Evolutionary conservation across 1,140 invertebrate species (phyloP), one percentile per base, ranked within the genome.

Genomic region (Leptopilina boulardi): DNA sequence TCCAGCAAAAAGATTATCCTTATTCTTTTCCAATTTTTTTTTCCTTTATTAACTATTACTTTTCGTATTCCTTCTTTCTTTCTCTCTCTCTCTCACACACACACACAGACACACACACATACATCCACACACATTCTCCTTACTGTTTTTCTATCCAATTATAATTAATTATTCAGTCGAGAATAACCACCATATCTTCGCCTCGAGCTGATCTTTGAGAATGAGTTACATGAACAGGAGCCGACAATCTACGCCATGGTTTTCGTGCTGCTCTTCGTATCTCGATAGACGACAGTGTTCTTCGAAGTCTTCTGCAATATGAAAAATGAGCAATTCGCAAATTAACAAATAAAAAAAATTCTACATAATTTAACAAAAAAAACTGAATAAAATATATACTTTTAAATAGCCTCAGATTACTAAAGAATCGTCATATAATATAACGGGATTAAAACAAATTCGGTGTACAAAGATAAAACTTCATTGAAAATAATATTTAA

Each of bases 241-340:
- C 85, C 77, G 92, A 91, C 84, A 95, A 89, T 87, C 93, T 93
- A 84, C 95, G 93, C 96, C 97, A 98, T 6, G 97, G 98, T 85
- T 98, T 97, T 70, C 98, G 94, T 23, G 97, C 97, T 42, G 97
- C 95, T 85, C 97, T 93, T 85, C 97, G 93, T 84, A 98, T 91
- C 88, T 98, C 97, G 76, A 94, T 91, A 76, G 94, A 93, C 72
- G 95, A 94, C 81, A 98, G 91, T 85, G 94, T 94, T 90, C 96
- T 95, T 84, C 98, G 93, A 80, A 96, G 91, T 93, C 95, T 96
- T 92, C 97, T 98, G 90, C 44, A 92, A 91, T 70, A 86, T 56
- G 26, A 54, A 71, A 42, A 26, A 23, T 19, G 0, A 3, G 21
- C 1, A 4, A 4, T 23, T 54, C 8, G 10, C n/a, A 2, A 54